Base-by-base conservation (phyloP, 1,140 invertebrate species). In the Bradysia coprophila region DNA sequence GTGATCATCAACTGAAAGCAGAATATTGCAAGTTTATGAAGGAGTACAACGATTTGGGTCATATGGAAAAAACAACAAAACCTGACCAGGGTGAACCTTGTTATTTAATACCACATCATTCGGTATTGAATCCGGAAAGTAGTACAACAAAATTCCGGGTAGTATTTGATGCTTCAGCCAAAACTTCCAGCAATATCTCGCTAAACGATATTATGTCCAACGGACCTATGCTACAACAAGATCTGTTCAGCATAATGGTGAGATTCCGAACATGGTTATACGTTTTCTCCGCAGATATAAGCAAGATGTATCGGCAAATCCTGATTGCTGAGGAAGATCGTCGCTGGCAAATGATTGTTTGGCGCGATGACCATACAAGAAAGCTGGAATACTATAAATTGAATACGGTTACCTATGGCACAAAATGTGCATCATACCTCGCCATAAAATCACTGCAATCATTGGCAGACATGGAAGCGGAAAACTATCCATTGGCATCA, bases 281-380 rank as follows among this genome's bases (percentile, higher is more conserved):
- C 13, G 24, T 13, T 13, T 28, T 28, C 24, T 28, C 24, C 6
- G 24, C 24, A 6, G 24, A 28, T 28, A 13, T 28, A 13, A 13
- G 13, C 6, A 28, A 28, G 13, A 28, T 28, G 24, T 28, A 28
- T 28, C 24, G 24, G 5, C 61, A 64, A 47, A 50, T 65, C 18
- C 21, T 44, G 41, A 46, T 66, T 11, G 38, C 57, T 45, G 21
- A 44, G 21, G 42, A 49, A 4, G 49, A 64, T 43, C 42, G 48
- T 9, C 48, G 58, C 21, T 59, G 54, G 36, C 62, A 67, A 45
- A 45, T 52, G 37, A 66, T 68, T 16, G 24, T 67, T 6, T 68
- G 65, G 60, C 46, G 58, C 18, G 20, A 52, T 36, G 40, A 45
- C 8, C 43, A 46, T 10, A 32, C 43, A 19, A 34, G 55, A 18